Percentiles rank a stretch among this genome's conserved stretches.
Evolutionary conservation across 2,888 invertebrate species (phyloP).

Genomic region (Nezara viridula): DNA sequence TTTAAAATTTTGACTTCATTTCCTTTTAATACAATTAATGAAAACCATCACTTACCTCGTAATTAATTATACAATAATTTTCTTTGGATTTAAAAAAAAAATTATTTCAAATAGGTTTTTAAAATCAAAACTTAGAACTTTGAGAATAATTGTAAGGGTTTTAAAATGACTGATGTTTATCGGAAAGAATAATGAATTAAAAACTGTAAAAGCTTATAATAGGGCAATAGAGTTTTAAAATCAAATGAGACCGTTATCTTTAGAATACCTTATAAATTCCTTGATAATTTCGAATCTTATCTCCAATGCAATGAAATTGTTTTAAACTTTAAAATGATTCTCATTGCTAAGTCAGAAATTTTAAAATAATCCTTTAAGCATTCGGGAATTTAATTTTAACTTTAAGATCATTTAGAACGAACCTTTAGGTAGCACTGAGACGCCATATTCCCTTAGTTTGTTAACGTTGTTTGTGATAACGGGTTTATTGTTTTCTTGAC

Average conservation of each 20-base stretch:
- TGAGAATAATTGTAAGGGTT: too few species aligned
- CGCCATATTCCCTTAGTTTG: conserved; percentile 19
- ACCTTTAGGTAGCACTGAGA: not conserved
- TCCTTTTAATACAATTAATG: too few species aligned
- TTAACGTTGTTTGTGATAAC: conserved; percentile 30
- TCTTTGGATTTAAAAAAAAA: too few species aligned
- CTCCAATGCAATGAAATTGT: not conserved
- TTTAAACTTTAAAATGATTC: not conserved
- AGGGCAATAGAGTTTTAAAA: not conserved
- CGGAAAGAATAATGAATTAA: too few species aligned
- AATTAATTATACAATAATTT: too few species aligned
- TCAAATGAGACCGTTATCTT: not conserved
- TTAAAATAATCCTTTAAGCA: not conserved
- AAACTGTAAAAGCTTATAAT: too few species aligned
- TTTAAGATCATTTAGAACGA: not conserved
- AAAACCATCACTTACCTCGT: too few species aligned
- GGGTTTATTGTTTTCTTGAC: not conserved
- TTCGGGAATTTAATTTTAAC: not conserved
- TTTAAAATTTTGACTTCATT: too few species aligned
- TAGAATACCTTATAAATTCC: not conserved
- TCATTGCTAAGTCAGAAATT: not conserved
- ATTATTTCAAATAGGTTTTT: too few species aligned
- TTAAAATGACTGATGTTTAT: too few species aligned
- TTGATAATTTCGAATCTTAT: not conserved
- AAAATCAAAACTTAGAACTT: too few species aligned